Conservation (phyloP, 2,888 invertebrate species). For the Morpho helenor region DNA sequence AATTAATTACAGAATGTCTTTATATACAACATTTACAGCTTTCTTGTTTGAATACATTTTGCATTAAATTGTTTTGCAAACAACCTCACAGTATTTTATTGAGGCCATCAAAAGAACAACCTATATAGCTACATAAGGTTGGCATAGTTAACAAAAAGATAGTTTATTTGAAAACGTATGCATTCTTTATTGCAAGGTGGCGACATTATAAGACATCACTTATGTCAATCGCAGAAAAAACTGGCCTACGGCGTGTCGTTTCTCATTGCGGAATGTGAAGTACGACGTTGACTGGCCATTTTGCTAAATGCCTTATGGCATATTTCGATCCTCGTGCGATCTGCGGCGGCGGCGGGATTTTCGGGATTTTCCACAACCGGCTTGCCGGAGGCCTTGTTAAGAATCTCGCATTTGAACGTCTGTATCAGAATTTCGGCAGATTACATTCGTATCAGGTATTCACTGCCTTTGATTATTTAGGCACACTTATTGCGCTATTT, state of each 20-base stretch:
- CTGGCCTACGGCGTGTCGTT: constrained; percentile 3
- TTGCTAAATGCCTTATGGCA: constrained; percentile 69
- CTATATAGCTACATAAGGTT: neutral
- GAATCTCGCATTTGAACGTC: constrained; percentile 52
- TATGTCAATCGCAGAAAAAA: constrained; percentile 4
- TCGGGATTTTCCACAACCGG: constrained; percentile 65
- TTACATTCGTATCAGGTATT: constrained; percentile 46
- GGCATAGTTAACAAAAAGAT: neutral
- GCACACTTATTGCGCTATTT: constrained; percentile 28
- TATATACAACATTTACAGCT: too few species aligned
- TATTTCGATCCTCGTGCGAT: constrained; percentile 67
- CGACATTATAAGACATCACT: neutral
- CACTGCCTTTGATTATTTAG: constrained; percentile 32
- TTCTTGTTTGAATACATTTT: too few species aligned
- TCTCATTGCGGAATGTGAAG: constrained; percentile 8
- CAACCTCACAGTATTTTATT: too few species aligned
- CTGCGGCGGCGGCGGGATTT: constrained; percentile 64
- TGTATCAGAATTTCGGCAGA: constrained; percentile 55
- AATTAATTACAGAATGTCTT: too few species aligned
- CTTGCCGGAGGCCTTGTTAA: constrained; percentile 62
- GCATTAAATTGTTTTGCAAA: too few species aligned
- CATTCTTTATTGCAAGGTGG: constrained; percentile 10
- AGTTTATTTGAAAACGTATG: constrained; percentile 1
- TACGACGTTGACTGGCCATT: constrained; percentile 16
- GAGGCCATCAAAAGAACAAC: too few species aligned